These are phyloP conservation scores for Sinella curviseta DNA, from an alignment of 1,140 invertebrate species.

Conservation along the genomic window DNA sequence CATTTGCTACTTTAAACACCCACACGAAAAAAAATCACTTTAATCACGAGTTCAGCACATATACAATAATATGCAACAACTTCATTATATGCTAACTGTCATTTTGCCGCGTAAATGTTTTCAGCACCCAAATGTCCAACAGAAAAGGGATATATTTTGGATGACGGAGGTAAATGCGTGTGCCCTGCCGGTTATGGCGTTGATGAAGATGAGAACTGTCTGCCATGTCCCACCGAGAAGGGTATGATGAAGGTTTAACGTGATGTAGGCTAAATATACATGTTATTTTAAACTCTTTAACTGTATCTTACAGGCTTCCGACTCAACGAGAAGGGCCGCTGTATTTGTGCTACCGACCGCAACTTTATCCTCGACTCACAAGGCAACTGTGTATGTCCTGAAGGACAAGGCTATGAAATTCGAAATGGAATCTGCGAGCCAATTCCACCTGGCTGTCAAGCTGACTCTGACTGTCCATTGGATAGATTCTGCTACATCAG, in stretches of 20 bases:
- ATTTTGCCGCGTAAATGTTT: conserved; percentile 48
- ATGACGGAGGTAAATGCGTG: conserved; percentile 70
- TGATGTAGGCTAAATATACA: not conserved
- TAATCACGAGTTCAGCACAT: not conserved
- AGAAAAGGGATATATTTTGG: conserved; percentile 70
- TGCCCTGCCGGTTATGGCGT: conserved; percentile 74
- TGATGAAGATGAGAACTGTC: conserved; percentile 73
- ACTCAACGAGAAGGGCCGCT: conserved; percentile 72
- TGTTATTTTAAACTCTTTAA: not conserved
- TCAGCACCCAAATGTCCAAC: conserved; percentile 65
- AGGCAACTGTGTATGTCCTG: conserved; percentile 75
- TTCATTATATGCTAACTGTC: too few species aligned
- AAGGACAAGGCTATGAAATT: conserved; percentile 68
- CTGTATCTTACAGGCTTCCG: conserved; percentile 57
- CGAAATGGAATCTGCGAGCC: conserved; percentile 66
- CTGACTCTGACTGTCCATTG: conserved; percentile 74
- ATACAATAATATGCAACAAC: not conserved
- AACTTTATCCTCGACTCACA: conserved; percentile 73
- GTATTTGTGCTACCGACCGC: conserved; percentile 74
- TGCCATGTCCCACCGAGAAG: conserved; percentile 68
- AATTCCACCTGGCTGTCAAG: conserved; percentile 65
- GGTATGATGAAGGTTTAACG: too few species aligned
- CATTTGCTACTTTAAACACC: not conserved
- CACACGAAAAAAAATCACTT: not conserved
- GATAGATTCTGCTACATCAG: conserved; percentile 70